These are phyloP conservation scores for Hyles lineata DNA, from an alignment of 2,888 invertebrate genomes.

Conservation along the genomic window DNA sequence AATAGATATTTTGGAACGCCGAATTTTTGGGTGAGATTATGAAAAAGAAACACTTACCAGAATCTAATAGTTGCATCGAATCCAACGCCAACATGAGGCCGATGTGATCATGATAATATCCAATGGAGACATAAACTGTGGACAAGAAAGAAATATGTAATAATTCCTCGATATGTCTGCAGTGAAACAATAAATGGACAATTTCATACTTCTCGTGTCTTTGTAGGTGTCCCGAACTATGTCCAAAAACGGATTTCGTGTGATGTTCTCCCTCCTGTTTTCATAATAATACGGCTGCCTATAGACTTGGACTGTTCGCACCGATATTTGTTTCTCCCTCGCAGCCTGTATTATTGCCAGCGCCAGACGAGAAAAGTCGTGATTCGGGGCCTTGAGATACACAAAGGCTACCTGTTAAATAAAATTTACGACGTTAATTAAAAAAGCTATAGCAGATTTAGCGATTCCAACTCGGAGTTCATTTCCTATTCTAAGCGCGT, in stretches of 20 bases:
- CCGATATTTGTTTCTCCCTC: conserved; percentile 88
- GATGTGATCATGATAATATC: conserved; percentile 95
- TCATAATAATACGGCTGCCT: conserved; percentile 87
- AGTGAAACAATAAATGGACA: conserved; percentile 7
- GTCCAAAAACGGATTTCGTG: conserved; percentile 93
- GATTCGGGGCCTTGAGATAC: conserved; percentile 91
- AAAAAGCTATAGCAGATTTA: conserved; percentile 7
- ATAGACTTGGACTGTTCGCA: conserved; percentile 84
- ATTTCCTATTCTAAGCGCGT: background rate
- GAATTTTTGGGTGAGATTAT: background rate
- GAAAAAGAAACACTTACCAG: conserved; percentile 83
- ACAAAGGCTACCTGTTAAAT: conserved; percentile 90
- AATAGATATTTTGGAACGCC: background rate
- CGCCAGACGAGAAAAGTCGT: conserved; percentile 91
- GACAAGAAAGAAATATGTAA: conserved; percentile 16
- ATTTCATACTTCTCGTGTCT: conserved; percentile 93
- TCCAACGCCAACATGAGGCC: conserved; percentile 95
- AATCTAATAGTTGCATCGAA: conserved; percentile 91
- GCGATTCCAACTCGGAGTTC: conserved; percentile 9
- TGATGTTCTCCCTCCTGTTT: conserved; percentile 87
- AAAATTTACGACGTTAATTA: conserved; percentile 30
- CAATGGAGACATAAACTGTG: conserved; percentile 96
- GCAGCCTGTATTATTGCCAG: conserved; percentile 91
- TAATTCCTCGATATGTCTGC: conserved; percentile 2
- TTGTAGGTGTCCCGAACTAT: conserved; percentile 92